phyloP scores from a whole-genome alignment of 2,888 invertebrate species.

The Cataglyphis rosenhaueri region DNA sequence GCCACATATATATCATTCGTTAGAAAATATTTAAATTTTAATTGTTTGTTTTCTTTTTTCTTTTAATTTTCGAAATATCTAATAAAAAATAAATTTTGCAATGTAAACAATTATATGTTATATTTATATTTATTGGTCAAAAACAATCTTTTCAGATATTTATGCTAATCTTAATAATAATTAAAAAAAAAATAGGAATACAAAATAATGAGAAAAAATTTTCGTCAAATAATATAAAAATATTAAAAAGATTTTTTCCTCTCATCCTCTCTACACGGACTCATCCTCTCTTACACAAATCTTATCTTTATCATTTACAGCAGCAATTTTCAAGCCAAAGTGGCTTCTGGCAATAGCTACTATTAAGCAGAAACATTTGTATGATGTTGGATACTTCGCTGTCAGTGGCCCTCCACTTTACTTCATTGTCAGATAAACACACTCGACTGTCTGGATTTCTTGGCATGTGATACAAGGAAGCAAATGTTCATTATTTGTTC shows the following conservation, averaged over 20 bases:
- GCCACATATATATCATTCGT: background rate
- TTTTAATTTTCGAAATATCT: background rate
- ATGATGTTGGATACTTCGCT: slow-evolving; percentile 40
- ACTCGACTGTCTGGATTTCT: slow-evolving; percentile 38
- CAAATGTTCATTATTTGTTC: slow-evolving; percentile 24
- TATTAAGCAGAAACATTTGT: slow-evolving; percentile 61
- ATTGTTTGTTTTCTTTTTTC: background rate
- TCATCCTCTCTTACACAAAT: too few relatives aligned
- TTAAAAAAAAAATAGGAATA: background rate
- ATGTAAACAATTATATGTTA: background rate
- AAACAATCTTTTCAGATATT: background rate
- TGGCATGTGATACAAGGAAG: slow-evolving; percentile 2
- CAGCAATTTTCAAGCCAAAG: slow-evolving; percentile 22
- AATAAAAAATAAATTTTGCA: background rate
- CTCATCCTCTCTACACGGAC: too few relatives aligned
- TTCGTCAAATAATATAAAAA: background rate
- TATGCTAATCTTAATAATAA: background rate
- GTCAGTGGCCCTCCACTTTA: slow-evolving; percentile 64
- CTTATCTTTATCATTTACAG: background rate
- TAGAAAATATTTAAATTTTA: background rate
- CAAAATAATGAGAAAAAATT: too few relatives aligned
- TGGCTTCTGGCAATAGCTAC: slow-evolving; percentile 44
- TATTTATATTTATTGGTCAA: background rate
- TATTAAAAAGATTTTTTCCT: background rate
- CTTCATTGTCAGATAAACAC: slow-evolving; percentile 44